A percentile compares a stretch with the other conserved stretches of the same genome.
Evolutionary conservation across 2,113 vertebrate genomes (phyloP).

Genomic region (Albula glossodonta): DNA sequence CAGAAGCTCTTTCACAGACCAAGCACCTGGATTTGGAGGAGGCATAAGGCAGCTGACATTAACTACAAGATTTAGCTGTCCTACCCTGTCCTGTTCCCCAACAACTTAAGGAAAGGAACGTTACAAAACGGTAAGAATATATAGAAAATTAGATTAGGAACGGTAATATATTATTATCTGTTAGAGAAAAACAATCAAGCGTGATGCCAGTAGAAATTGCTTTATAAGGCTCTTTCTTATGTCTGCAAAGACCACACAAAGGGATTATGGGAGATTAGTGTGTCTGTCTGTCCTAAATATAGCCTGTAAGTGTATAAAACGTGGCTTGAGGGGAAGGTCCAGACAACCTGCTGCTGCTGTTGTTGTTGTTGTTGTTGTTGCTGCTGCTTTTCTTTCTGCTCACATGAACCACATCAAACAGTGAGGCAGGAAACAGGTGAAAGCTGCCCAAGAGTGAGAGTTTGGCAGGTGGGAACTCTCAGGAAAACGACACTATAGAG

Average conservation of each 20-base stretch:
- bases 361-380: not conserved
- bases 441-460: not conserved
- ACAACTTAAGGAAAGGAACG: not conserved
- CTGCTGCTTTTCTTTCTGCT: not conserved
- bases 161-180: too few species aligned
- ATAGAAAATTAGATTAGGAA: too few species aligned
- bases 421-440: not conserved
- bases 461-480: not conserved
- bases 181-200: not conserved
- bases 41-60: not conserved
- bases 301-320: not conserved
- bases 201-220: constrained; percentile 11
- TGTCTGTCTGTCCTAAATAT: constrained; percentile 26
- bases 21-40: not conserved
- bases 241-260: constrained; percentile 16
- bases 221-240: constrained; percentile 1
- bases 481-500: too few species aligned
- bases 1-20: too few species aligned
- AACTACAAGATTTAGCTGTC: not conserved
- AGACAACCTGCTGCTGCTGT: not conserved
- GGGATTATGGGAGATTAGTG: constrained; percentile 30
- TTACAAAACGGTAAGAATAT: not conserved
- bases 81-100: not conserved
- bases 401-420: not conserved
- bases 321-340: not conserved